Conservation (phyloP, 2,797 vertebrate species). For the Thamnophis elegans region DNA sequence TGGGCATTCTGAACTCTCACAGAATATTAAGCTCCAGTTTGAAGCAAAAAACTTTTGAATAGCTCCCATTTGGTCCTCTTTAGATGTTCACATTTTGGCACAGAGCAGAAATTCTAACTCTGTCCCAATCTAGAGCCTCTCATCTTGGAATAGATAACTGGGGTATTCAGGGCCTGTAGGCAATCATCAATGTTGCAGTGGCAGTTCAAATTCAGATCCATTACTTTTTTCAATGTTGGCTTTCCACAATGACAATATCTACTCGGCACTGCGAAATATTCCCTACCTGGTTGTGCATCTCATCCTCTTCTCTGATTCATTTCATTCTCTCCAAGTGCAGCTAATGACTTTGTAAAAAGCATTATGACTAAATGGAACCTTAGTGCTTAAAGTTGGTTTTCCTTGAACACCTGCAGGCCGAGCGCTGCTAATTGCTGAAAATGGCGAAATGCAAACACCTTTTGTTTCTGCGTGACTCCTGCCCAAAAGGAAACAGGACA, state of each 20-base stretch:
- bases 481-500: constrained; percentile 65
- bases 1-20: not conserved
- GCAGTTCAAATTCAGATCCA: constrained; percentile 3
- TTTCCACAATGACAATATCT: not conserved
- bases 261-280: constrained; percentile 37
- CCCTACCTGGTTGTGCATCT: constrained; percentile 46
- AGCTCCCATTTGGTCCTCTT: constrained; percentile 30
- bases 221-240: constrained; percentile 37
- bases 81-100: not conserved
- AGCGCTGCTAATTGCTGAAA: constrained; percentile 63
- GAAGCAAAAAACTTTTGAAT: constrained; percentile 8
- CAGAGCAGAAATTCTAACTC: not conserved
- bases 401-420: constrained; percentile 58
- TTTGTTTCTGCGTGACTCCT: constrained; percentile 57
- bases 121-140: not conserved
- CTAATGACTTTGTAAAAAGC: constrained; percentile 48
- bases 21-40: constrained; percentile 44
- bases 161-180: constrained; percentile 24
- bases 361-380: constrained; percentile 60
- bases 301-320: constrained; percentile 54
- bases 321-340: constrained; percentile 61
- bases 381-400: constrained; percentile 43
- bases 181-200: not conserved
- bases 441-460: constrained; percentile 55
- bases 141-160: not conserved